phyloP scores from a whole-genome alignment of 2,797 vertebrate genomes.

The Acridotheres tristis region DNA sequence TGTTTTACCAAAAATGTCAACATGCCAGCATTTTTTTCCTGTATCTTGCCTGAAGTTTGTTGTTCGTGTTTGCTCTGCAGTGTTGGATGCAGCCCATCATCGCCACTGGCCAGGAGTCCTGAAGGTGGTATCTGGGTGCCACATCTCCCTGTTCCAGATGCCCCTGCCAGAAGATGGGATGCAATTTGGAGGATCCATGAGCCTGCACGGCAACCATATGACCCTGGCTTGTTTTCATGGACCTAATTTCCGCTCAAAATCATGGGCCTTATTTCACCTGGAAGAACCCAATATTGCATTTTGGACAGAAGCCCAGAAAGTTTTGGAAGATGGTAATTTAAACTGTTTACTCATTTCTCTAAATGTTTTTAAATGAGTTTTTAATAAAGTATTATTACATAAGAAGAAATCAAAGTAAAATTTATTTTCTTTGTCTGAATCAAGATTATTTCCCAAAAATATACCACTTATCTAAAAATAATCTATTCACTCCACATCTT shows the following conservation, averaged over 20 bases:
- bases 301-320: slow-evolving; percentile 99
- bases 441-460: neutral
- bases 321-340: slow-evolving; percentile 93
- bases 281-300: slow-evolving; percentile 99
- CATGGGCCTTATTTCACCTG: slow-evolving; percentile 96
- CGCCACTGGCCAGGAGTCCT: slow-evolving; percentile 96
- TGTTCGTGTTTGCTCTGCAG: slow-evolving; percentile 69
- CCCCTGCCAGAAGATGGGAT: slow-evolving; percentile 95
- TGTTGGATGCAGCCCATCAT: slow-evolving; percentile 95
- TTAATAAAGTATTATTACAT: neutral
- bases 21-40: neutral
- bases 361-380: neutral
- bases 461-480: neutral
- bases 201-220: slow-evolving; percentile 98
- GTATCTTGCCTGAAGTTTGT: neutral
- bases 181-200: slow-evolving; percentile 97
- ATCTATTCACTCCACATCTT: neutral
- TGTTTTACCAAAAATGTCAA: neutral
- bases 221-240: slow-evolving; percentile 98
- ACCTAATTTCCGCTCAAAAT: slow-evolving; percentile 98
- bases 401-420: neutral
- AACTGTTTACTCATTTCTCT: neutral
- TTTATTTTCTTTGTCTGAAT: neutral
- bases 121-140: slow-evolving; percentile 95
- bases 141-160: slow-evolving; percentile 97